Conservation (phyloP, 2,888 invertebrate genomes). For the Epicampocera succincta region DNA sequence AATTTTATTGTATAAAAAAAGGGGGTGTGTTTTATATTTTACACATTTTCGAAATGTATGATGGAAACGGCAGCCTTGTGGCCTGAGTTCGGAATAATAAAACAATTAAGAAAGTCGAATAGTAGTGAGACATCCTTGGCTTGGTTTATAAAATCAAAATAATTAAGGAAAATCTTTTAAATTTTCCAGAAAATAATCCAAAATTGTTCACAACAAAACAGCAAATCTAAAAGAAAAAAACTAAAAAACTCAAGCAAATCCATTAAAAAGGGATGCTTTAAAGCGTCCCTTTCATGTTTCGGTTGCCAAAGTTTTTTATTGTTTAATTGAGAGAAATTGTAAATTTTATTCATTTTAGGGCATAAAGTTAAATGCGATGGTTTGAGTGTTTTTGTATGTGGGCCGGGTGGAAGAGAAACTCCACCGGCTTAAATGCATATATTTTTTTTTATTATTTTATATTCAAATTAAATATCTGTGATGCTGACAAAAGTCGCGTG, state of each 20-base stretch:
- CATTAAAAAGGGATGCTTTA: too few relatives aligned
- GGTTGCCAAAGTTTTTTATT: slow-evolving; percentile 11
- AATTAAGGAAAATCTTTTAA: too few relatives aligned
- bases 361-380: slow-evolving; percentile 23
- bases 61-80: background rate
- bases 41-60: background rate
- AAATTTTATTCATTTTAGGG: slow-evolving; percentile 30
- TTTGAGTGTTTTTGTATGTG: slow-evolving; percentile 41
- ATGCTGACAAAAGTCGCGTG: slow-evolving; percentile 67
- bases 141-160: too few relatives aligned
- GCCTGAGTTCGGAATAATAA: too few relatives aligned
- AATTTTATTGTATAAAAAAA: background rate
- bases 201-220: too few relatives aligned
- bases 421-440: slow-evolving; percentile 49
- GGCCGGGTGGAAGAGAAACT: slow-evolving; percentile 55
- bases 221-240: too few relatives aligned
- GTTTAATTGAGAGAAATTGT: slow-evolving; percentile 53
- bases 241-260: too few relatives aligned
- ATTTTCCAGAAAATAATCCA: too few relatives aligned
- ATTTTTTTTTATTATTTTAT: slow-evolving; percentile 20
- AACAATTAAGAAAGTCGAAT: too few relatives aligned
- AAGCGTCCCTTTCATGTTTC: too few relatives aligned
- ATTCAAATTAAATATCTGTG: slow-evolving; percentile 5
- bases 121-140: too few relatives aligned
- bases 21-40: slow-evolving; percentile 1